phyloP scores from a whole-genome alignment of 2,888 invertebrate species.

The Acrobasis repandana region DNA sequence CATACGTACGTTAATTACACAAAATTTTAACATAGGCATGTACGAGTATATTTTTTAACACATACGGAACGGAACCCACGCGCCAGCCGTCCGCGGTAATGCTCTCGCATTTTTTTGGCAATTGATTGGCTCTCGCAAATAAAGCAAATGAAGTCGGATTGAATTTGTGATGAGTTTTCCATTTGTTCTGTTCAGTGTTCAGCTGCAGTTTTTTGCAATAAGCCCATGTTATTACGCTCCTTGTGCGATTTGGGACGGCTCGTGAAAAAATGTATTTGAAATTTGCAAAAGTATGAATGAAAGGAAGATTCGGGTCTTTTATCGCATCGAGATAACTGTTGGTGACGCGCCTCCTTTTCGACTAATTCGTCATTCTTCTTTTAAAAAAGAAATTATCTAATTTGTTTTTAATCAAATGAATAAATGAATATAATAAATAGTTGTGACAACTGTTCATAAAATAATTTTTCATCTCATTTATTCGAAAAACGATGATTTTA shows the following conservation, averaged over 20 bases:
- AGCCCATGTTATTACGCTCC: not conserved
- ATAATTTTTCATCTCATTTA: too few species aligned
- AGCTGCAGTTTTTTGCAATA: slow-evolving; percentile 22
- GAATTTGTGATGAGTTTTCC: slow-evolving; percentile 76
- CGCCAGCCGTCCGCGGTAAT: slow-evolving; percentile 2
- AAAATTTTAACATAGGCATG: not conserved
- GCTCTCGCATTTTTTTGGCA: slow-evolving; percentile 62
- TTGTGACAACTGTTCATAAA: too few species aligned
- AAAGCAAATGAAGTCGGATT: slow-evolving; percentile 72
- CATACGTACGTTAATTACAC: too few species aligned
- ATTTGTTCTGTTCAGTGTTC: slow-evolving; percentile 48
- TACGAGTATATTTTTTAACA: not conserved
- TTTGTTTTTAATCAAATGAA: too few species aligned
- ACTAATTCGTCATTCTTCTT: too few species aligned
- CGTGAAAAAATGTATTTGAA: not conserved
- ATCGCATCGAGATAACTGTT: too few species aligned
- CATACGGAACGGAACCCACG: slow-evolving; percentile 46
- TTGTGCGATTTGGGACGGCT: not conserved
- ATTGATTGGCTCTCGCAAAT: slow-evolving; percentile 73
- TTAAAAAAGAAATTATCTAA: too few species aligned
- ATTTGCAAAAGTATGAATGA: not conserved
- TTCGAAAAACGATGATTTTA: too few species aligned
- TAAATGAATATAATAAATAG: too few species aligned
- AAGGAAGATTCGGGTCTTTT: too few species aligned
- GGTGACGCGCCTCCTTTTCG: too few species aligned